phyloP scores from a whole-genome alignment of 2,888 invertebrate species.

The Orthosia cruda region DNA sequence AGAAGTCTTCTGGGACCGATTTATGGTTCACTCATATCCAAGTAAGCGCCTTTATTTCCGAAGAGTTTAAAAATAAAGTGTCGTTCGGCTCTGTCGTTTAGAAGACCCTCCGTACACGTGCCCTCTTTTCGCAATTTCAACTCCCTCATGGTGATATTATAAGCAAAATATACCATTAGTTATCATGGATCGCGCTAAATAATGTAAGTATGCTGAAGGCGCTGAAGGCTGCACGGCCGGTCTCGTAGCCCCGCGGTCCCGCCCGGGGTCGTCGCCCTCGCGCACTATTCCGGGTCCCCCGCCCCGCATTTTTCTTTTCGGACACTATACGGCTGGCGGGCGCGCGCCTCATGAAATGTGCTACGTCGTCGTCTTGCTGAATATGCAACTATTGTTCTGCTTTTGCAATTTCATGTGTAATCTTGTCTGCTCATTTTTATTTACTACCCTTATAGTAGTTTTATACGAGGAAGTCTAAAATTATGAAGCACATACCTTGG shows the following conservation, averaged over 20 bases:
- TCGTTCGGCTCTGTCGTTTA: slow-evolving; percentile 64
- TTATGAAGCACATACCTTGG: slow-evolving; percentile 32
- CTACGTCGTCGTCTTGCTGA: slow-evolving; percentile 86
- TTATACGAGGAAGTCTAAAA: slow-evolving; percentile 20
- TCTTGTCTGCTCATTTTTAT: slow-evolving; percentile 78
- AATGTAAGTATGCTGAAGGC: slow-evolving; percentile 83
- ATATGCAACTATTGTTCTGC: slow-evolving; percentile 88
- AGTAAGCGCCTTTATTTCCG: slow-evolving; percentile 75
- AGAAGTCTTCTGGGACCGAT: slow-evolving; percentile 82
- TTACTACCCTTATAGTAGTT: slow-evolving; percentile 44
- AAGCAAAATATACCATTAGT: slow-evolving; percentile 78
- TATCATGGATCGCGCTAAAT: slow-evolving; percentile 83
- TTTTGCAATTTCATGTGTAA: slow-evolving; percentile 87
- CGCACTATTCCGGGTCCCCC: slow-evolving; percentile 80
- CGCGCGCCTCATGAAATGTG: slow-evolving; percentile 82
- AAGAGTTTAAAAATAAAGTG: slow-evolving; percentile 76
- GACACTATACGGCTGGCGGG: slow-evolving; percentile 85
- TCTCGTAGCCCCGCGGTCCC: slow-evolving; percentile 70
- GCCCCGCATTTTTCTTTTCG: slow-evolving; percentile 90
- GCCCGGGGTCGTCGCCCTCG: slow-evolving; percentile 85
- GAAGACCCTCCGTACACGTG: slow-evolving; percentile 37
- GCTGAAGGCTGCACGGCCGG: slow-evolving; percentile 73
- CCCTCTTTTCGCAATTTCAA: slow-evolving; percentile 68
- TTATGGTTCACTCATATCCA: slow-evolving; percentile 79
- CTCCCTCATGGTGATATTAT: slow-evolving; percentile 73